These are phyloP conservation scores for Lathamus discolor DNA, from an alignment of 2,113 vertebrate genomes.

Conservation along the genomic window DNA sequence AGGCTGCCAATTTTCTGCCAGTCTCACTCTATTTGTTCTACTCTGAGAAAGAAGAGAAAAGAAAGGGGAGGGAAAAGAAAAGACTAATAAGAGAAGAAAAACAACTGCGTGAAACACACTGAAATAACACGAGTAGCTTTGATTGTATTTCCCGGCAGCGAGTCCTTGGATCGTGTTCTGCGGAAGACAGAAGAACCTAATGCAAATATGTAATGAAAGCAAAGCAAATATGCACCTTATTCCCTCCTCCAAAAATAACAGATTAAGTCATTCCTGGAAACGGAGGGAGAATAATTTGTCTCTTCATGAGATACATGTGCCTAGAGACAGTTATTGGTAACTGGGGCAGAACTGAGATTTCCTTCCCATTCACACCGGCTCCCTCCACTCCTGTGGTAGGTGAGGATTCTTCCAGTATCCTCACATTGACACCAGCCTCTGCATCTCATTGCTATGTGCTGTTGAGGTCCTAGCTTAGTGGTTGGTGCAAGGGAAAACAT, in stretches of 20 bases:
- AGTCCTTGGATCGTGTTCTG: neutral
- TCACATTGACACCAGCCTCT: neutral
- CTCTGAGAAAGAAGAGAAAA: conserved; percentile 2
- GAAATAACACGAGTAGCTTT: neutral
- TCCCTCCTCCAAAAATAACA: neutral
- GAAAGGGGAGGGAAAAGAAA: neutral
- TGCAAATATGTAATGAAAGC: neutral
- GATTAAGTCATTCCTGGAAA: neutral
- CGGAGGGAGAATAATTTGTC: neutral
- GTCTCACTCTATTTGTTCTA: conserved; percentile 29
- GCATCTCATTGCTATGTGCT: neutral
- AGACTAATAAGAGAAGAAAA: conserved; percentile 9
- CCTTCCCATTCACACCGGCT: neutral
- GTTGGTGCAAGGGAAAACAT: neutral
- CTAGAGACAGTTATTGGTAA: neutral
- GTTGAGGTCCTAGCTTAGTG: neutral
- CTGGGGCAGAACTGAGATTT: neutral
- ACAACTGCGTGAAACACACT: neutral
- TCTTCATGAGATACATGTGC: neutral
- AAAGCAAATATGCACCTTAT: neutral
- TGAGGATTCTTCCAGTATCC: neutral
- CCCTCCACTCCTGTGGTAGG: neutral
- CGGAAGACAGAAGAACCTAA: neutral
- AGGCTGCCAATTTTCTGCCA: conserved; percentile 23
- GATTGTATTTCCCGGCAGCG: neutral